phyloP scores from a whole-genome alignment of 2,888 invertebrate genomes.

The Gymnosoma rotundatum region DNA sequence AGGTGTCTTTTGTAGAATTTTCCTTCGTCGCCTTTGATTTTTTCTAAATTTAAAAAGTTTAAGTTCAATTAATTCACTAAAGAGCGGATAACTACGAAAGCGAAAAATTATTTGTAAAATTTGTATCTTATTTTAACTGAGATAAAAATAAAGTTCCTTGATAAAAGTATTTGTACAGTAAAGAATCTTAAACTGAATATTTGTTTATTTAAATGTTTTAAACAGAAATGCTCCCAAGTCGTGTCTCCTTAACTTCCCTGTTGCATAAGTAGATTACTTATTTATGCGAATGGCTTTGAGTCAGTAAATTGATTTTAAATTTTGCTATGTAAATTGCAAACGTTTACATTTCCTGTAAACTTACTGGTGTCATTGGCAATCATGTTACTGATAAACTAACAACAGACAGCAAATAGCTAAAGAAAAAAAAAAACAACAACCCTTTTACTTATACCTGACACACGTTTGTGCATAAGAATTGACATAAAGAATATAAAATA shows the following conservation, averaged over 20 bases:
- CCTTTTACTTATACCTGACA: constrained; percentile 7
- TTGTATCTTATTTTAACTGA: no score
- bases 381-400: constrained; percentile 26
- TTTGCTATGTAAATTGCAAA: constrained; percentile 57
- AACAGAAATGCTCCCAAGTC: background rate
- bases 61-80: no score
- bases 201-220: no score
- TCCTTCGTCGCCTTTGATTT: no score
- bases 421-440: background rate
- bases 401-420: background rate
- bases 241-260: background rate
- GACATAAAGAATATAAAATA: constrained; percentile 27
- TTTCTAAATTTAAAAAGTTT: no score
- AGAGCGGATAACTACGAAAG: no score
- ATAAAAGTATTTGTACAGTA: no score
- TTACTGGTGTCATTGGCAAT: constrained; percentile 51
- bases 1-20: no score
- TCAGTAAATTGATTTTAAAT: constrained; percentile 57
- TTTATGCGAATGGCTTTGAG: background rate
- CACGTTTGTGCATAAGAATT: background rate
- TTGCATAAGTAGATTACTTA: background rate
- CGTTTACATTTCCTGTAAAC: constrained; percentile 55
- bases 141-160: no score
- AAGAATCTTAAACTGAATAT: no score
- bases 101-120: no score